Conservation (phyloP, 2,113 vertebrate genomes). For the Myodes glareolus region DNA sequence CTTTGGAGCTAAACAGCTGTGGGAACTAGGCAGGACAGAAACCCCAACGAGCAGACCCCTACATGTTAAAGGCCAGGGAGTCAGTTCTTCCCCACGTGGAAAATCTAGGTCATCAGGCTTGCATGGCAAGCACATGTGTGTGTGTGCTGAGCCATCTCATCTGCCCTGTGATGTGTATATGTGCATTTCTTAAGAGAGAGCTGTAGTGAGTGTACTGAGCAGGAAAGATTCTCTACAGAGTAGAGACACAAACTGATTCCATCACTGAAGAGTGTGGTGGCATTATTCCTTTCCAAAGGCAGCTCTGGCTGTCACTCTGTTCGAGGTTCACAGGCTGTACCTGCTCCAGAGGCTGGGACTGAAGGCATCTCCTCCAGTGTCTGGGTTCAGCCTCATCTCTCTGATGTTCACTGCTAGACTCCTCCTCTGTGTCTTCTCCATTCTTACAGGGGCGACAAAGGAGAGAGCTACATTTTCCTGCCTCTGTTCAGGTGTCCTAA, state of each 20-base stretch:
- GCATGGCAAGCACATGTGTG: background rate
- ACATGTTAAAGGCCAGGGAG: no score
- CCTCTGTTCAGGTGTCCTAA: background rate
- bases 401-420: accelerated
- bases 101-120: background rate
- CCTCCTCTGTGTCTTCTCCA: accelerated
- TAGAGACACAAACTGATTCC: background rate
- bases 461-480: background rate
- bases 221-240: background rate
- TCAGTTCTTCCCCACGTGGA: no score
- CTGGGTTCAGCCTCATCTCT: accelerated
- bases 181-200: conserved; percentile 48
- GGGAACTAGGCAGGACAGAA: no score
- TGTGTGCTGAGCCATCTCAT: background rate
- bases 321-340: accelerated
- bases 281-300: background rate
- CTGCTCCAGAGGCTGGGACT: accelerated
- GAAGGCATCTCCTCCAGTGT: accelerated
- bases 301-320: accelerated
- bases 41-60: no score
- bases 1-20: no score
- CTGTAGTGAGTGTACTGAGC: conserved; percentile 1
- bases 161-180: background rate
- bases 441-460: background rate
- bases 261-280: background rate